A percentile compares a stretch with the other conserved stretches of the same genome.
phyloP scores from a whole-genome alignment of 2,797 vertebrate genomes.

The Gallinago stenura region DNA sequence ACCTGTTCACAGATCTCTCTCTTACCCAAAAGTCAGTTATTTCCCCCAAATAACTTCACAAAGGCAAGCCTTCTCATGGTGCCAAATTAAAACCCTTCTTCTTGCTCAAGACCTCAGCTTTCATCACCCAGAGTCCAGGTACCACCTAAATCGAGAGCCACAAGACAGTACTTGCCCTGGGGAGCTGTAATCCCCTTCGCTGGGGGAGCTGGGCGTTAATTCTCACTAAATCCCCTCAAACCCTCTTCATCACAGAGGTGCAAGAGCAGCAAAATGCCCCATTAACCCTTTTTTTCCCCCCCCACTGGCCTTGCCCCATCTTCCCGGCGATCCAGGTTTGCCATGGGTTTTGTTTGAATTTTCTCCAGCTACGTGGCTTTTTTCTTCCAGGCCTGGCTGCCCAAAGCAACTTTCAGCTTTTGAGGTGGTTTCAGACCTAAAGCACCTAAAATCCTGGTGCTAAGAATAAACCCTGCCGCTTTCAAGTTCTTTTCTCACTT shows the following conservation, averaged over 20 bases:
- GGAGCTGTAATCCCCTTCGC: not conserved
- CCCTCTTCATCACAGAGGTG: accelerated
- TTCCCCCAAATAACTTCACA: not conserved
- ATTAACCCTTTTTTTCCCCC: not conserved
- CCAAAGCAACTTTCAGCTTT: conserved; percentile 2
- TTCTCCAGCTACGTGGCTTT: not conserved
- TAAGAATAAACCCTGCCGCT: conserved; percentile 7
- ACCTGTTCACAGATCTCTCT: not conserved
- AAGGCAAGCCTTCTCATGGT: not conserved
- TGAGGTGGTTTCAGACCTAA: not conserved
- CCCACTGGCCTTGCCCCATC: not conserved
- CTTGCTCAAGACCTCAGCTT: not conserved
- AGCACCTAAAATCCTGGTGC: not conserved
- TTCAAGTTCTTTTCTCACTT: conserved; percentile 10
- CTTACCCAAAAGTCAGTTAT: not conserved
- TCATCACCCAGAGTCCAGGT: not conserved
- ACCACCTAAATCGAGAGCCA: not conserved
- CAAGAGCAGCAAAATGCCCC: not conserved
- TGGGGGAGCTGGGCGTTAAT: not conserved
- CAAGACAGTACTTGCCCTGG: not conserved
- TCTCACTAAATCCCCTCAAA: not conserved
- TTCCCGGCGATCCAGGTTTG: not conserved
- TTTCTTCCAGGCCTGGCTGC: not conserved
- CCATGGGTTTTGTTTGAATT: not conserved
- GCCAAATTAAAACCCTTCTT: not conserved